Evolutionary conservation across 2,888 invertebrate genomes (phyloP).

Genomic region (Drosophila villosipedis): DNA sequence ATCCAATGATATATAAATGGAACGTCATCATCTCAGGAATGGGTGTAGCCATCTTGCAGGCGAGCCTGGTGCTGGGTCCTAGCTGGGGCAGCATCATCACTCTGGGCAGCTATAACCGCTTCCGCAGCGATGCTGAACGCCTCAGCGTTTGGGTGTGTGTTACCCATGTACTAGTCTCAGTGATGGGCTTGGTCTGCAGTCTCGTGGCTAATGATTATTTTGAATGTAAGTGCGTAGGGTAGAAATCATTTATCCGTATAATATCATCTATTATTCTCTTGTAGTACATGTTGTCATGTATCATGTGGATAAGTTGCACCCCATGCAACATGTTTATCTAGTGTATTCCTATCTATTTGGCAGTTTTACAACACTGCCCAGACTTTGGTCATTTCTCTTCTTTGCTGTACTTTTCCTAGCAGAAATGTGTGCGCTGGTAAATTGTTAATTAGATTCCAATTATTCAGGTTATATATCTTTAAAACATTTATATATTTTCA

Average conservation of each 20-base stretch:
- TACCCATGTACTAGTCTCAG: constrained; percentile 74
- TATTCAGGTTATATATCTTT: background rate
- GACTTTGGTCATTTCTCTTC: constrained; percentile 90
- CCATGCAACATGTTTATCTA: constrained; percentile 81
- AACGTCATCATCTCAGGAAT: constrained; percentile 40
- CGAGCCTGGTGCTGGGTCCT: constrained; percentile 91
- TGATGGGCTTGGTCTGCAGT: constrained; percentile 76
- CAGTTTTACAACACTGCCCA: constrained; percentile 75
- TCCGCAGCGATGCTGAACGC: constrained; percentile 89
- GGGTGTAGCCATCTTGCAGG: constrained; percentile 71
- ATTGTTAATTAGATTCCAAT: constrained; percentile 63
- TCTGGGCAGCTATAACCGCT: constrained; percentile 93
- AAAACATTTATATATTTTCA: constrained; percentile 20
- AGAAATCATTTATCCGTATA: background rate
- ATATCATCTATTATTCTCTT: background rate
- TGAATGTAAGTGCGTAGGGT: constrained; percentile 62
- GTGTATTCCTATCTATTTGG: constrained; percentile 81
- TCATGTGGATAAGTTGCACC: constrained; percentile 79
- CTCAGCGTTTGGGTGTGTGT: constrained; percentile 78
- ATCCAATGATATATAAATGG: constrained; percentile 61
- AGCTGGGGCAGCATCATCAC: constrained; percentile 94
- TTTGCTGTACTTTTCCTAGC: constrained; percentile 91
- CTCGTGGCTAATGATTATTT: constrained; percentile 83
- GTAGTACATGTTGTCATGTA: constrained; percentile 80
- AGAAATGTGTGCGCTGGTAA: constrained; percentile 92